phyloP scores from a whole-genome alignment of 2,797 vertebrate genomes.

The Poecilia wingei region DNA sequence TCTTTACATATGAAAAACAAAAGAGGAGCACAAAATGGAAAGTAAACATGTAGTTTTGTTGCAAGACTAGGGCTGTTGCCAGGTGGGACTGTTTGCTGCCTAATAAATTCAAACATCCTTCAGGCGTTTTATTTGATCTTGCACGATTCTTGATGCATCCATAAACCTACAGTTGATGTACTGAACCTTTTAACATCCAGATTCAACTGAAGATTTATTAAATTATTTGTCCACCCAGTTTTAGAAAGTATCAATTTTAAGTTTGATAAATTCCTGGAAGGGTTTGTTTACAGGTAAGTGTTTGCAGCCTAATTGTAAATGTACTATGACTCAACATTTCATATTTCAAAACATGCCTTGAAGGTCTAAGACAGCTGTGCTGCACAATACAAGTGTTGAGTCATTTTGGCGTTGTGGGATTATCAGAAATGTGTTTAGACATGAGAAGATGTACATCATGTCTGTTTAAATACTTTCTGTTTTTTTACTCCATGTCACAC shows the following conservation, averaged over 20 bases:
- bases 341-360: not conserved
- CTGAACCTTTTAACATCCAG: not conserved
- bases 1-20: not conserved
- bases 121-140: not conserved
- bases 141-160: not conserved
- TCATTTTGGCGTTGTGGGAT: not conserved
- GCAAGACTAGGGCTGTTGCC: not conserved
- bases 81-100: not conserved
- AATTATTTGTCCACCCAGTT: not conserved
- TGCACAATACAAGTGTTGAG: not conserved
- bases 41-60: not conserved
- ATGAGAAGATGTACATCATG: not conserved
- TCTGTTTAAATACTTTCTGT: not conserved
- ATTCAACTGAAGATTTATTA: not conserved
- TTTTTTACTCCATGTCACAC: not conserved
- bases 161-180: not conserved
- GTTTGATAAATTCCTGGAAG: not conserved
- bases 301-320: not conserved
- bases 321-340: not conserved
- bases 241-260: not conserved
- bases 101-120: not conserved
- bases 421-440: conserved; percentile 7
- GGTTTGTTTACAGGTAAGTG: not conserved
- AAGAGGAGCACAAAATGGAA: not conserved
- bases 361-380: not conserved